Base-by-base conservation (phyloP, 2,797 vertebrate species). In the Pseudochirops cupreus region DNA sequence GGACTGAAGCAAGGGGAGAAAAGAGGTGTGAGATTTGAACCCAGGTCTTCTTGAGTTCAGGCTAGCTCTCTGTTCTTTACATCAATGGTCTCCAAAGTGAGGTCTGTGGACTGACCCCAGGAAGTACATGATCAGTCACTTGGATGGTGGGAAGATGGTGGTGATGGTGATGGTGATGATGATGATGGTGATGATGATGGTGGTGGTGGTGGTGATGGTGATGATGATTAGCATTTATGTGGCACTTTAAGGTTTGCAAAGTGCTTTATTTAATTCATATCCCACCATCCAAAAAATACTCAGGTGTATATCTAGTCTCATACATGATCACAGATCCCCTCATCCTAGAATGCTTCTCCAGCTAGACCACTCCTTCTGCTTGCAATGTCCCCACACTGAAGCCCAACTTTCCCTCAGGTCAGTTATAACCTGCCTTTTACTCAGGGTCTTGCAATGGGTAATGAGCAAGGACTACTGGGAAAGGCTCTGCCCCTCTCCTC, bases 171-270 rank as follows among this genome's bases (percentile, higher is more conserved):
- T n/a, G 62, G 1, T 13, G 12, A 0, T 5, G 59, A 2, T 13
- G 12, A 0, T 5, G 59, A 2, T 16, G 33, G 6, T 5, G 33
- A 14, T 5, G 4, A n/a, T 16, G 33, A 1, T 6, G 24, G 7
- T 26, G 13, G 16, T n/a, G 33, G 1, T 13, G 29, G 7, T 1
- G 56, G 5, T 26, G 24, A 26, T 26, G 56, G 26, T 26, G 33
- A 1, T 5, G 59, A 14, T 16, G 59, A 74, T 6, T 39, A 74
- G 4, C 13, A 74, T 74, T 74, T 74, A 39, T 74, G 2, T 39
- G 14, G 16, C 16, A 31, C 16, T 31, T 39, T 0, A n/a, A 74
- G 16, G 62, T 39, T 18, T 74, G n/a, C 16, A 39, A 74, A 74
- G 62, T 7, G n/a, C 33, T 74, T 39, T n/a, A 67, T 13, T n/a